Evolutionary conservation across 2,797 vertebrate genomes (phyloP).

Genomic region (Xiphophorus birchmanni): DNA sequence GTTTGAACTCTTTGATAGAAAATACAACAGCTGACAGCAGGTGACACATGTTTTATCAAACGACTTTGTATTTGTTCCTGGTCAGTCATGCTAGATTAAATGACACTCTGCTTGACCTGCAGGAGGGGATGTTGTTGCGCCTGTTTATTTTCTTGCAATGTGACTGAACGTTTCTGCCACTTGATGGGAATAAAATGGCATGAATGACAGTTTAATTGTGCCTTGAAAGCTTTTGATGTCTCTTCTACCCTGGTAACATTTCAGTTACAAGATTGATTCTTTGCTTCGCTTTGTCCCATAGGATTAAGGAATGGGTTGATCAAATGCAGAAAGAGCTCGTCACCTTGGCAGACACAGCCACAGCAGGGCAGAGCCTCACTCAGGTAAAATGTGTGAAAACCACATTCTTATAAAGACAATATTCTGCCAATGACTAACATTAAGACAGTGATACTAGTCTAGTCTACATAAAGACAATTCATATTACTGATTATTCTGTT

Average conservation of each 20-base stretch:
- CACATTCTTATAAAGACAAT: neutral
- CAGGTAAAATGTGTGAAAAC: constrained; percentile 73
- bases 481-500: neutral
- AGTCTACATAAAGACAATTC: neutral
- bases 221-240: constrained; percentile 36
- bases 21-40: constrained; percentile 53
- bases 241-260: constrained; percentile 20
- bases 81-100: constrained; percentile 46
- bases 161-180: constrained; percentile 18
- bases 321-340: constrained; percentile 97
- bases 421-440: neutral
- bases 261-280: constrained; percentile 29
- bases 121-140: constrained; percentile 27
- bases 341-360: constrained; percentile 88
- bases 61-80: constrained; percentile 41
- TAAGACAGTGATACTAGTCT: neutral
- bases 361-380: constrained; percentile 87
- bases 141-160: constrained; percentile 50
- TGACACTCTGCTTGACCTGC: constrained; percentile 44
- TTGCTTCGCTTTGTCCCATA: constrained; percentile 64
- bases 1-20: constrained; percentile 58
- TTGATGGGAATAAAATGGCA: constrained; percentile 13
- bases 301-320: constrained; percentile 97
- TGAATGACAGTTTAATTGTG: constrained; percentile 63
- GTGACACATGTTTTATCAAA: constrained; percentile 50